These are phyloP conservation scores for Benitochromis conjunctus DNA, from an alignment of 2,113 vertebrate genomes.

Conservation along the genomic window DNA sequence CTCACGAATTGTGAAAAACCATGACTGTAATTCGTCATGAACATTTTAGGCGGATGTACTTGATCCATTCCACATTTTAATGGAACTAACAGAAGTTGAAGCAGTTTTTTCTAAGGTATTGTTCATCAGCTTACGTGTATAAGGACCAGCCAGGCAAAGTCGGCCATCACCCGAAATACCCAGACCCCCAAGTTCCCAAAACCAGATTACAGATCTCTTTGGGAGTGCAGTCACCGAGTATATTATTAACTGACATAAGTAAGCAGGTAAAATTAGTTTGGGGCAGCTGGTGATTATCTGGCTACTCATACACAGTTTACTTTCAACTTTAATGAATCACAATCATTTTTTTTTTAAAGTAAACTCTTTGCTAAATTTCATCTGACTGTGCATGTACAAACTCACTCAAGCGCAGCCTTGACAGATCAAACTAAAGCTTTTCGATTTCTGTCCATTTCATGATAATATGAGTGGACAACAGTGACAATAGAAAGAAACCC, in stretches of 20 bases:
- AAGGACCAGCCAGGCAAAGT: neutral
- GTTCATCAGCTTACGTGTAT: neutral
- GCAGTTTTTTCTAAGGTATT: neutral
- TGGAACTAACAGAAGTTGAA: neutral
- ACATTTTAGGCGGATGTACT: neutral
- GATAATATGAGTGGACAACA: accelerated
- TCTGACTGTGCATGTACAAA: neutral
- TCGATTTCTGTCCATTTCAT: neutral
- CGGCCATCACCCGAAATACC: neutral
- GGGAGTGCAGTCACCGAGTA: neutral
- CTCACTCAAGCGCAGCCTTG: neutral
- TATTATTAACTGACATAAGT: neutral
- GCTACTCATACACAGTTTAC: neutral
- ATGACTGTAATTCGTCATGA: neutral
- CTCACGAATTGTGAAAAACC: neutral
- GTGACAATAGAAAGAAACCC: neutral
- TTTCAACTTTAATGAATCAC: neutral
- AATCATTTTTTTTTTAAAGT: neutral
- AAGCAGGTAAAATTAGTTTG: neutral
- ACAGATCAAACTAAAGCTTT: neutral
- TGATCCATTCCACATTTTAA: neutral
- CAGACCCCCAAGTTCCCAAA: neutral
- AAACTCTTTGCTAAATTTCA: neutral
- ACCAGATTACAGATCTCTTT: neutral
- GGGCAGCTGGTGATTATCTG: neutral